Conservation (phyloP, 2,797 vertebrate species). For the Hozukius guyotensis region DNA sequence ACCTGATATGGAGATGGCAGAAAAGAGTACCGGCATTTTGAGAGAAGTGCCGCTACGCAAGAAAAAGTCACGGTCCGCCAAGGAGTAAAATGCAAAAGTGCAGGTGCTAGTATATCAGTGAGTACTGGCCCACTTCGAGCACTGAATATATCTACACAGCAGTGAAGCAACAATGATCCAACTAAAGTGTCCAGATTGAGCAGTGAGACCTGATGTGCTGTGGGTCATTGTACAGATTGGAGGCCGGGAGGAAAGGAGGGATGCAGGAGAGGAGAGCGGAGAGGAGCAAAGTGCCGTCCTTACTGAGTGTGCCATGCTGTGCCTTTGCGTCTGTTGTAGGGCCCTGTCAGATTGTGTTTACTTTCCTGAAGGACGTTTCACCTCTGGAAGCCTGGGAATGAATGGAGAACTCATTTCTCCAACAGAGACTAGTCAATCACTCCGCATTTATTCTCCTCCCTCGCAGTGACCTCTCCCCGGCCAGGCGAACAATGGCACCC, state of each 20-base stretch:
- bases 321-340: slow-evolving; percentile 60
- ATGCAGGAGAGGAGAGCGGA: neutral
- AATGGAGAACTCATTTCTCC: slow-evolving; percentile 78
- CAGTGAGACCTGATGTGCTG: neutral
- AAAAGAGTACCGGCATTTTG: too few species aligned
- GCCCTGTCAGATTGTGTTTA: slow-evolving; percentile 78
- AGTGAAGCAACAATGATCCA: neutral
- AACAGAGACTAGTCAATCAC: slow-evolving; percentile 81
- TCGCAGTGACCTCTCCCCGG: slow-evolving; percentile 73
- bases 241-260: slow-evolving; percentile 4
- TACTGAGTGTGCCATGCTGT: slow-evolving; percentile 55
- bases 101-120: too few species aligned
- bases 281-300: slow-evolving; percentile 55
- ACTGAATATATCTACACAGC: neutral
- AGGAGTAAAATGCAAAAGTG: too few species aligned
- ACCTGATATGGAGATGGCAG: too few species aligned
- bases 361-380: slow-evolving; percentile 81
- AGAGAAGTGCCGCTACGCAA: too few species aligned
- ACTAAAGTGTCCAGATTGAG: slow-evolving; percentile 7
- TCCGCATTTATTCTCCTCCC: slow-evolving; percentile 76
- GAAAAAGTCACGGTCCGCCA: too few species aligned
- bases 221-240: slow-evolving; percentile 11
- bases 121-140: too few species aligned
- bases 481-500: slow-evolving; percentile 71
- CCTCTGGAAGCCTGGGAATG: slow-evolving; percentile 77